A percentile compares a stretch with the other conserved stretches of the same genome.
These are phyloP conservation scores for Phalacrocorax pelagicus DNA, from an alignment of 2,113 vertebrate species.

Conservation along the genomic window DNA sequence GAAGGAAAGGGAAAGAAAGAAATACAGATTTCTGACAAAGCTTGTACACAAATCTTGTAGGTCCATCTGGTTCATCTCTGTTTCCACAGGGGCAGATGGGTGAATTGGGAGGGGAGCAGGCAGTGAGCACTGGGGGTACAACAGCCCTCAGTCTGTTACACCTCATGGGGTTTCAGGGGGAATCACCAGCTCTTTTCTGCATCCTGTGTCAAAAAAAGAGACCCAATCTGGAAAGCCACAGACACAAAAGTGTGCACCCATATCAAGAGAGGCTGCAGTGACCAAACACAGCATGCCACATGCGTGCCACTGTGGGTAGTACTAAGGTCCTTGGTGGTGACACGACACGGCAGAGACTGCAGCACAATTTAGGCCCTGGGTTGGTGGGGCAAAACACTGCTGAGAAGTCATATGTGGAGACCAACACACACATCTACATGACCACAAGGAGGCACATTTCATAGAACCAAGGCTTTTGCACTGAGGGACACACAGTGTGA, in stretches of 20 bases:
- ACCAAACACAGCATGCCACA: neutral
- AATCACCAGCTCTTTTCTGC: neutral
- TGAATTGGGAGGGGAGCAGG: neutral
- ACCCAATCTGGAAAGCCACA: neutral
- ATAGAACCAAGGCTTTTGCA: neutral
- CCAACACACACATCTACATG: neutral
- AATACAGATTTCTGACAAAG: neutral
- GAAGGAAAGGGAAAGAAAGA: neutral
- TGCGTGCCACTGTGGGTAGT: neutral
- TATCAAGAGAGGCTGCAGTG: neutral
- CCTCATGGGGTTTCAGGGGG: neutral
- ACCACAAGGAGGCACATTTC: neutral
- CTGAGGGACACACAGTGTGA: too few relatives aligned
- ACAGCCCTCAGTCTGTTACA: neutral
- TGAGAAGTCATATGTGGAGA: neutral
- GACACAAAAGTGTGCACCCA: neutral
- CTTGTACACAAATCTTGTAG: neutral
- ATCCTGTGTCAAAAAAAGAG: neutral
- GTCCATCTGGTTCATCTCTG: neutral
- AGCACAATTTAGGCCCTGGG: neutral
- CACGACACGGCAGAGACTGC: accelerated
- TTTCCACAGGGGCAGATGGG: neutral
- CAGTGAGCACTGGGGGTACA: neutral
- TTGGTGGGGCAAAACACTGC: neutral
- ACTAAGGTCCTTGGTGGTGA: neutral